Evolutionary conservation across 2,797 vertebrate genomes (phyloP), one percentile per base, ranked within the genome.

Genomic region (Cossypha caffra): DNA sequence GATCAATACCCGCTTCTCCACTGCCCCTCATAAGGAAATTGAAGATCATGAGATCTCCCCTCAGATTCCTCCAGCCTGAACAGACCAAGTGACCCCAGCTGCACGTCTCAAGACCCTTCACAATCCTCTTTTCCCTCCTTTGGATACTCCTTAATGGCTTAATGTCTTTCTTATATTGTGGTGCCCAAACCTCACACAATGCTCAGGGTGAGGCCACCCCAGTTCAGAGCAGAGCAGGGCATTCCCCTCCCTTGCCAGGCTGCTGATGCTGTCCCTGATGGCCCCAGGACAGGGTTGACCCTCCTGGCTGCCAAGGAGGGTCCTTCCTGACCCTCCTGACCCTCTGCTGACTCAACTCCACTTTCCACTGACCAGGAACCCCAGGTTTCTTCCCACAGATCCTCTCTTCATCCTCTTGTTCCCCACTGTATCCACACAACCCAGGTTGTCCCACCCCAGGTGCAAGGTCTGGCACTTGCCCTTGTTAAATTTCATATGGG

Each of bases 151-250:
- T 66, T 45, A 52, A 19, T 38, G 16, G 10, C 5, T 66, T 43
- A 18, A 43, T 8, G 1, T 37, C 18, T 57, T 57, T 50, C 11
- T 37, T 16, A 3, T 8, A 25, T 7, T 35, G 20, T 8, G 4
- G 51, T 57, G 14, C 10, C 13, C 45, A 52, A 45, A 19, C 24
- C 5, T 9, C 38, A n/a, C 23, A 11, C 18, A 24, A 2, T 11
- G 28, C 2, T 38, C 23, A 6, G 6, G 18, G 12, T 16, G n/a
- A 51, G 18, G 8, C n/a, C 1, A 0, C 4, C n/a, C 18, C 37
- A 51, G 12, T 1, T 4, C 62, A 51, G 26, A 43, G 7, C 28
- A 85, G 52, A 17, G 18, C 0, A 0, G 51, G 4, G 28, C n/a
- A 59, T 11, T 45, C 19, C 23, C 19, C 7, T 75, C 28, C 8